Conservation (phyloP, 2,797 vertebrate genomes). For the Argya squamiceps region DNA sequence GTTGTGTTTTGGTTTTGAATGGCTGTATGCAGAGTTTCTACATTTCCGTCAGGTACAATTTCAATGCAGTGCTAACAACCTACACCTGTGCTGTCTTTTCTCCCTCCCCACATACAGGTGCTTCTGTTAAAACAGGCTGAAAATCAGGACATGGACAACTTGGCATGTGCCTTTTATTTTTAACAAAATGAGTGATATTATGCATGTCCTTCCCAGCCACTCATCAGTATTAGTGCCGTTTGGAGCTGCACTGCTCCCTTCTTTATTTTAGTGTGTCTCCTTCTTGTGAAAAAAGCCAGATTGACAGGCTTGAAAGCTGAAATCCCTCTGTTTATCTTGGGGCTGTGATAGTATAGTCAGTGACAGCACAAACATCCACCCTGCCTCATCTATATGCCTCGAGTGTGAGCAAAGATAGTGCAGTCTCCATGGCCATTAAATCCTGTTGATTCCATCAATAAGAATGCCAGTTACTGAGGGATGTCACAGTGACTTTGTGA, state of each 20-base stretch:
- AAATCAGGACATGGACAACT: not conserved
- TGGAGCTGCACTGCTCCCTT: not conserved
- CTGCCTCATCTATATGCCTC: constrained; percentile 52
- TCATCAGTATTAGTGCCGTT: not conserved
- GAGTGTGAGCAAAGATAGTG: not conserved
- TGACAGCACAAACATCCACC: constrained; percentile 32
- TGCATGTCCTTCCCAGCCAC: not conserved
- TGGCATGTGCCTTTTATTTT: not conserved
- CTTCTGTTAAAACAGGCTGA: constrained; percentile 16
- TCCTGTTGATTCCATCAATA: constrained; percentile 59
- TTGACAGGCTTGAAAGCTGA: constrained; percentile 18
- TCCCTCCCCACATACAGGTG: not conserved
- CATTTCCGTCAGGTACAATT: not conserved
- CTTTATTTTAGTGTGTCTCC: not conserved
- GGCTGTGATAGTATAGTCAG: not conserved
- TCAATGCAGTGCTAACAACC: not conserved
- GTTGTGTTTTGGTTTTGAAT: not conserved
- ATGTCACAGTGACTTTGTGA: constrained; percentile 44
- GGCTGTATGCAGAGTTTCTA: not conserved
- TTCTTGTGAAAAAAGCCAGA: constrained; percentile 1
- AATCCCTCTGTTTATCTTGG: constrained; percentile 40
- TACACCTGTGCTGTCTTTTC: not conserved
- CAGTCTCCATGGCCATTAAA: constrained; percentile 45
- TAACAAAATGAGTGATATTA: not conserved
- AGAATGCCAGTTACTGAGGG: constrained; percentile 8